phyloP scores from a whole-genome alignment of 1,140 invertebrate genomes.

The Pseudomyrmex pallidus region DNA sequence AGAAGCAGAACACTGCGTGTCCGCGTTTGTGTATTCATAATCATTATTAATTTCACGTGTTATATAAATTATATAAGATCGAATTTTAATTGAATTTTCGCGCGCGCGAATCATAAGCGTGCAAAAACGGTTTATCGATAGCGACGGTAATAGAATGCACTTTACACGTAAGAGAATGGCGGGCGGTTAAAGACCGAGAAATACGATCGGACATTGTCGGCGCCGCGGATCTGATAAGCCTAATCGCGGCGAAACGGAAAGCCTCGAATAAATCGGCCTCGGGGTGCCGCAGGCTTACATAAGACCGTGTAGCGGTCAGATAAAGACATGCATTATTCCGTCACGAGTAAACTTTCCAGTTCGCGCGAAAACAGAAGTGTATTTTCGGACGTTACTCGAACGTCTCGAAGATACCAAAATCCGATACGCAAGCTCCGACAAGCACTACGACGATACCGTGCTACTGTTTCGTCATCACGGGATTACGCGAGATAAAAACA shows the following conservation, averaged over 20 bases:
- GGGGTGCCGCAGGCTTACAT: slow-evolving; percentile 13
- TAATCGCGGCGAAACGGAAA: slow-evolving; percentile 51
- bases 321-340: slow-evolving; percentile 55
- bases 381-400: slow-evolving; percentile 1
- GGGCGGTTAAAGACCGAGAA: slow-evolving; percentile 40
- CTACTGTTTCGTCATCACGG: slow-evolving; percentile 6
- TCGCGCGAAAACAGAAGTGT: slow-evolving; percentile 10
- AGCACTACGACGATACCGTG: neutral
- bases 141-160: slow-evolving; percentile 30
- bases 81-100: slow-evolving; percentile 23
- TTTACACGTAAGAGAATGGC: slow-evolving; percentile 34
- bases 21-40: neutral
- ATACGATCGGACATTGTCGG: slow-evolving; percentile 45
- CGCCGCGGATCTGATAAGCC: slow-evolving; percentile 43
- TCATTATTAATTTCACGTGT: neutral
- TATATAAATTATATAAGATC: neutral
- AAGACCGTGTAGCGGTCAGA: slow-evolving; percentile 35
- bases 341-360: slow-evolving; percentile 4
- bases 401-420: neutral
- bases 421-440: neutral
- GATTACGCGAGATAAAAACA: neutral
- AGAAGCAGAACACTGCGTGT: neutral
- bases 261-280: slow-evolving; percentile 54
- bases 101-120: slow-evolving; percentile 25
- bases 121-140: slow-evolving; percentile 11